A percentile compares a stretch with the other conserved stretches of the same genome.
Evolutionary conservation across 2,113 vertebrate species (phyloP).

Genomic region (Brachypteracias leptosomus): DNA sequence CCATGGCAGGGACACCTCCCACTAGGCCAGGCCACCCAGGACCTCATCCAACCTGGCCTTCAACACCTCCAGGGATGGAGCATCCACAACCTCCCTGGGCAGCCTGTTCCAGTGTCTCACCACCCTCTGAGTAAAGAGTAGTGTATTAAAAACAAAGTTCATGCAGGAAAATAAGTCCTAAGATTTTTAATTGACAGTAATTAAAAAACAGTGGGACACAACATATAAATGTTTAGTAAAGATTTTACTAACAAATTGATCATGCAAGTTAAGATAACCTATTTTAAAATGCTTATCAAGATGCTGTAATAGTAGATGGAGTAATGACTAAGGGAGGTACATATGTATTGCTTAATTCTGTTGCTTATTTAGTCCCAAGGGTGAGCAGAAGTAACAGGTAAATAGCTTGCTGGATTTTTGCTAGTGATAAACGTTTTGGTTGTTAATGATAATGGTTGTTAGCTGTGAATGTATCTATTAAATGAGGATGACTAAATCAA

Average conservation of each 20-base stretch:
- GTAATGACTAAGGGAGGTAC: not conserved
- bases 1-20: no score
- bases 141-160: not conserved
- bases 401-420: not conserved
- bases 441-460: not conserved
- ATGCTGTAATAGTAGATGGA: slow-evolving; percentile 1
- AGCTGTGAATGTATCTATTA: not conserved
- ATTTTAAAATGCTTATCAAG: not conserved
- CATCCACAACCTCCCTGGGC: no score
- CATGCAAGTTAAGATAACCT: not conserved
- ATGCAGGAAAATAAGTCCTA: not conserved
- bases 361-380: not conserved
- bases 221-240: not conserved
- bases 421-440: not conserved
- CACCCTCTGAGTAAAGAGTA: no score
- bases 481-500: not conserved
- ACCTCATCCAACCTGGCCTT: no score
- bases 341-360: not conserved
- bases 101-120: no score
- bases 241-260: not conserved
- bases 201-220: not conserved
- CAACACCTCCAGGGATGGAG: no score
- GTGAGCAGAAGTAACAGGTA: not conserved
- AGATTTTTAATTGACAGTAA: not conserved
- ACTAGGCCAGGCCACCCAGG: no score